phyloP scores from a whole-genome alignment of 2,113 vertebrate genomes.

The Zeus faber region DNA sequence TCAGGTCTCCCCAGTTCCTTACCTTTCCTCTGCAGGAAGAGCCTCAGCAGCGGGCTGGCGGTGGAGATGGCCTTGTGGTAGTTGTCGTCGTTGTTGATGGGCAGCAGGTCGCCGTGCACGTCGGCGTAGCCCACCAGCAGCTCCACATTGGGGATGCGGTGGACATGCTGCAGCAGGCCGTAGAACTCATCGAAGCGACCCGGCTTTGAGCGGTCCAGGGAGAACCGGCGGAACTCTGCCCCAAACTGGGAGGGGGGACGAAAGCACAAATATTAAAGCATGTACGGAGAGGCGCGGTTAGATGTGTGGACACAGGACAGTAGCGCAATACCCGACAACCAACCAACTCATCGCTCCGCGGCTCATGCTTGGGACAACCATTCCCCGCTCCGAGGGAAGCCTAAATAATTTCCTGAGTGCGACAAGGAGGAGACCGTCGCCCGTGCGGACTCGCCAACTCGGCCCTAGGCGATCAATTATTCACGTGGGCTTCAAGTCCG shows the following conservation, averaged over 20 bases:
- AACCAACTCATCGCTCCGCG: no score
- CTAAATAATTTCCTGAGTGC: no score
- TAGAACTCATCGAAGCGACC: conserved; percentile 98
- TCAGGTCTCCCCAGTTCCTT: no score
- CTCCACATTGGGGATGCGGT: conserved; percentile 94
- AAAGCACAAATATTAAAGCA: background rate
- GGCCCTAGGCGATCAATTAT: no score
- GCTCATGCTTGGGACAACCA: no score
- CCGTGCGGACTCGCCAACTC: no score
- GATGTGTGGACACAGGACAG: no score
- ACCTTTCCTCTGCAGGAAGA: conserved; percentile 98
- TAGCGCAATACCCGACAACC: no score
- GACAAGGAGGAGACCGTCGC: no score
- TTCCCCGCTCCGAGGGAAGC: no score
- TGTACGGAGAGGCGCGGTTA: no score
- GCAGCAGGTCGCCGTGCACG: conserved; percentile 92
- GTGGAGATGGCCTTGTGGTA: conserved; percentile 96
- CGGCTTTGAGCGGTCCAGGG: conserved; percentile 92
- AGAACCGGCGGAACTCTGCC: conserved; percentile 97
- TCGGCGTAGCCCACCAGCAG: conserved; percentile 94
- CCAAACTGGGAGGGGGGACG: conserved; percentile 82
- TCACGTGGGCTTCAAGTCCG: no score
- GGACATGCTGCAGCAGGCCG: conserved; percentile 92
- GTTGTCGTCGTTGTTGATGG: conserved; percentile 98
- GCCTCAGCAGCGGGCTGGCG: conserved; percentile 89